Evolutionary conservation across 2,113 vertebrate genomes (phyloP).

Genomic region (Osmerus eperlanus): DNA sequence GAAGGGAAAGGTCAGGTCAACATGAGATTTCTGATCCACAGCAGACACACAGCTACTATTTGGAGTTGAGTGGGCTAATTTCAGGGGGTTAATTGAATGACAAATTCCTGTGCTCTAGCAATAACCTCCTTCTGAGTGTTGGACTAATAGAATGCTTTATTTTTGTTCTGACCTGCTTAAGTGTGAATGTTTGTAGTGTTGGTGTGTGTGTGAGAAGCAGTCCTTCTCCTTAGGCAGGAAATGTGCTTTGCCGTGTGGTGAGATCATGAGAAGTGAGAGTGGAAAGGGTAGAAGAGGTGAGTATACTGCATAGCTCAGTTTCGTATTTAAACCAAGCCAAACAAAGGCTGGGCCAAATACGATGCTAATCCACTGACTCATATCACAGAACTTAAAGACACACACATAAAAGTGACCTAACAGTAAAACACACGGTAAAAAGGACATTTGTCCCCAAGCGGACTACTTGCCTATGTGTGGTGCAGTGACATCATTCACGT

Average conservation of each 20-base stretch:
- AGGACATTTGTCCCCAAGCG: slow-evolving; percentile 38
- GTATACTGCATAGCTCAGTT: background rate
- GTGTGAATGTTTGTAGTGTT: too few relatives aligned
- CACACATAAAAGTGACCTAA: background rate
- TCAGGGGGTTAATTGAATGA: too few relatives aligned
- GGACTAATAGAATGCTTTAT: too few relatives aligned
- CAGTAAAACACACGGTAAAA: background rate
- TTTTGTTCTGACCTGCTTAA: too few relatives aligned
- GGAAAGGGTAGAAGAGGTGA: background rate
- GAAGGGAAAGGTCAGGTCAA: too few relatives aligned
- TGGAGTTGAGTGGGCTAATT: too few relatives aligned
- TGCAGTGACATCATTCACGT: slow-evolving; percentile 11
- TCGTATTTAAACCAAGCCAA: slow-evolving; percentile 41
- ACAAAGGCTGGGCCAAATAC: slow-evolving; percentile 43
- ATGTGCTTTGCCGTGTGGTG: background rate
- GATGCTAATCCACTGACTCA: slow-evolving; percentile 50
- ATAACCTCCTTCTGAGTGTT: slow-evolving; percentile 37
- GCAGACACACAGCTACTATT: too few relatives aligned
- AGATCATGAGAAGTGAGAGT: background rate
- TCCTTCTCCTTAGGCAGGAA: background rate
- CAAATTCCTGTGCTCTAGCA: too few relatives aligned
- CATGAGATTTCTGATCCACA: too few relatives aligned
- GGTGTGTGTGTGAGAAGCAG: too few relatives aligned
- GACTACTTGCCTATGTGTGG: background rate
- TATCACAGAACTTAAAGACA: slow-evolving; percentile 1